Conservation (phyloP, 2,888 invertebrate genomes). For the Actias luna region DNA sequence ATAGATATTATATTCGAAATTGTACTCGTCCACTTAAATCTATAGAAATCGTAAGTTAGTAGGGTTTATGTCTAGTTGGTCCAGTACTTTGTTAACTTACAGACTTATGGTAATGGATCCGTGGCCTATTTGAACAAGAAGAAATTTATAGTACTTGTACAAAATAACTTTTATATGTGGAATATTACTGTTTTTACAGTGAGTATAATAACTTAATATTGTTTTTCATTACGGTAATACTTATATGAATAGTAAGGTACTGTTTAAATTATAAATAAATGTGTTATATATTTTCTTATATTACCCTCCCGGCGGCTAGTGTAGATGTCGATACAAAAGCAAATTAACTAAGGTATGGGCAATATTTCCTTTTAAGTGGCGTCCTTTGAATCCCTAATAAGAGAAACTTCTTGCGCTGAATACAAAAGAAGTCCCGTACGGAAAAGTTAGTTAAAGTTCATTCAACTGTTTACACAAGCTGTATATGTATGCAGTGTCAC, state of each 20-base stretch:
- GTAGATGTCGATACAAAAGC: slow-evolving; percentile 23
- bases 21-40: neutral
- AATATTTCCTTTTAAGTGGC: slow-evolving; percentile 78
- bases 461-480: slow-evolving; percentile 56
- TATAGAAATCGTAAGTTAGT: no score
- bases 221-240: neutral
- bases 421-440: slow-evolving; percentile 63
- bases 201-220: neutral
- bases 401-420: slow-evolving; percentile 67
- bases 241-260: neutral
- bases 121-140: no score
- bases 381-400: slow-evolving; percentile 77
- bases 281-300: neutral
- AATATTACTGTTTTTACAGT: neutral
- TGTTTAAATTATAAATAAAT: slow-evolving; percentile 1
- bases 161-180: no score
- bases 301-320: slow-evolving; percentile 2
- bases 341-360: slow-evolving; percentile 32
- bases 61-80: no score
- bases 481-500: slow-evolving; percentile 19
- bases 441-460: slow-evolving; percentile 63
- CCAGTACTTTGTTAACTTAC: no score
- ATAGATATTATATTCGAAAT: neutral
- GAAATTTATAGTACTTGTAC: no score
- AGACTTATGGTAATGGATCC: no score